These are phyloP conservation scores for Probosciger aterrimus DNA, from an alignment of 2,113 vertebrate genomes.

Conservation along the genomic window DNA sequence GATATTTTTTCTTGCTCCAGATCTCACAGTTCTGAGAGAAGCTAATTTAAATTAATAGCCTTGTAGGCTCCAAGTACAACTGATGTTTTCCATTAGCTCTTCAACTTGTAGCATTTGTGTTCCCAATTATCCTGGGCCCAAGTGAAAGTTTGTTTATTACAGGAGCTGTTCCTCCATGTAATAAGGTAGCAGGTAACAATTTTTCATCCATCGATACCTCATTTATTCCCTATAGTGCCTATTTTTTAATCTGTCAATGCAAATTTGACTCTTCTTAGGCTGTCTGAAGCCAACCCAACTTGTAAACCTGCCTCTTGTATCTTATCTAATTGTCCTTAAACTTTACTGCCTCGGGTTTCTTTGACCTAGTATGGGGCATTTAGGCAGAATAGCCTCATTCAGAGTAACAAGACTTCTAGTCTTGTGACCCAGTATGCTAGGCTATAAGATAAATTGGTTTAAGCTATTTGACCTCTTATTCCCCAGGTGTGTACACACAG, in stretches of 20 bases:
- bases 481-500: background rate
- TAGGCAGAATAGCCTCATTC: background rate
- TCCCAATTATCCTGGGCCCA: background rate
- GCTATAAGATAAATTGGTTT: background rate
- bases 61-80: rapidly evolving
- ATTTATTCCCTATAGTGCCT: background rate
- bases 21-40: background rate
- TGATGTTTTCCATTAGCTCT: background rate
- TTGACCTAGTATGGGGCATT: background rate
- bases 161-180: background rate
- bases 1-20: background rate
- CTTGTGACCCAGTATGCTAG: background rate
- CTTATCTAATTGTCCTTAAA: background rate
- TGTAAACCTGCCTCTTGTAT: background rate
- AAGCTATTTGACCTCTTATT: background rate
- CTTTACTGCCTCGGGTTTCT: background rate
- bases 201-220: background rate
- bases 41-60: background rate
- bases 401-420: background rate
- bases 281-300: background rate
- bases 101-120: rapidly evolving
- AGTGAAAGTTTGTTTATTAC: background rate
- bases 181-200: background rate
- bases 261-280: background rate
- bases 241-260: background rate